Conservation (phyloP, 2,797 vertebrate species). For the Momotus momota region DNA sequence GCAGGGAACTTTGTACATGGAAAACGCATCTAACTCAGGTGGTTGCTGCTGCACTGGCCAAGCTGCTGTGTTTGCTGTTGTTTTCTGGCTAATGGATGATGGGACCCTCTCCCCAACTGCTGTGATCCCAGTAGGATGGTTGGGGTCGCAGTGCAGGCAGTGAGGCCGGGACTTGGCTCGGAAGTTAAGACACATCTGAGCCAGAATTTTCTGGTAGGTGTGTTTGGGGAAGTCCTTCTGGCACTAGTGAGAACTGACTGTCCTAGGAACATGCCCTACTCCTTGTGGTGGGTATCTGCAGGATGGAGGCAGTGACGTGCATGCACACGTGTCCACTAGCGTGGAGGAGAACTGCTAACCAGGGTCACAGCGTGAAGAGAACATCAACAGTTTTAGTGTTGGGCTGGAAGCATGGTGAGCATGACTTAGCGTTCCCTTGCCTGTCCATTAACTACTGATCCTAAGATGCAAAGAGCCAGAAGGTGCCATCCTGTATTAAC, state of each 20-base stretch:
- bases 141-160: not conserved
- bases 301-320: not conserved
- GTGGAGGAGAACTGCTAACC: not conserved
- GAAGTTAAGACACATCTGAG: not conserved
- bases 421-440: not conserved
- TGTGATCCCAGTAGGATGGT: not conserved
- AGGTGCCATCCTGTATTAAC: not conserved
- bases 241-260: not conserved
- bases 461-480: not conserved
- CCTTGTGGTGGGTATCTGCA: not conserved
- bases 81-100: not conserved
- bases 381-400: not conserved
- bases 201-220: not conserved
- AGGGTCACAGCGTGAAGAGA: not conserved
- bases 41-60: not conserved
- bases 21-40: conserved; percentile 19
- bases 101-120: not conserved
- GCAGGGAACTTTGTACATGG: conserved; percentile 6
- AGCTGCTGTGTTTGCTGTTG: not conserved
- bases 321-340: not conserved
- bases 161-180: not conserved
- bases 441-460: conserved; percentile 17
- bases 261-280: not conserved
- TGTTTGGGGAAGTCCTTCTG: not conserved
- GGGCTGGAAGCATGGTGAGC: not conserved